phyloP scores from a whole-genome alignment of 2,113 vertebrate species.

The Pseudonaja textilis region DNA sequence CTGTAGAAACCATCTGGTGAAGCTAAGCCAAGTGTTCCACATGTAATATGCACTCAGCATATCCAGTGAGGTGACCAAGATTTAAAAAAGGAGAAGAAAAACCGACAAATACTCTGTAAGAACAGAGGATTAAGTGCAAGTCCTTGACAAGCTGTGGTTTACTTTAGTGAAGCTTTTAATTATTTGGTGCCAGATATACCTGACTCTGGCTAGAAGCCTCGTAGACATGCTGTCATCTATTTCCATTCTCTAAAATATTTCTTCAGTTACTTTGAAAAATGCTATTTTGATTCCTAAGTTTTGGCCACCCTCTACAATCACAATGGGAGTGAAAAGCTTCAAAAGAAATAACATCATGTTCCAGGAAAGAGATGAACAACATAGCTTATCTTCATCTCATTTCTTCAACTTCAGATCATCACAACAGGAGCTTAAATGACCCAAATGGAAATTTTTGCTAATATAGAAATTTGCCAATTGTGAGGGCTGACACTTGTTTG shows the following conservation, averaged over 20 bases:
- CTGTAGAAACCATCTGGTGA: background rate
- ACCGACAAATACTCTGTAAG: background rate
- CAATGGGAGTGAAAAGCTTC: background rate
- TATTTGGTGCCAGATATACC: background rate
- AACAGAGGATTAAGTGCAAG: background rate
- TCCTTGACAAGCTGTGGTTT: background rate
- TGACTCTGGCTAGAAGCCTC: background rate
- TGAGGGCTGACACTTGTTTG: background rate
- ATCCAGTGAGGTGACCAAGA: background rate
- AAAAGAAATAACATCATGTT: background rate
- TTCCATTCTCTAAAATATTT: background rate
- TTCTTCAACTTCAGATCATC: background rate
- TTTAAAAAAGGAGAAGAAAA: rapidly evolving
- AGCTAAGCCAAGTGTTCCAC: background rate
- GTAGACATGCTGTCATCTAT: background rate
- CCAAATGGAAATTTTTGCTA: background rate
- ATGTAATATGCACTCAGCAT: background rate
- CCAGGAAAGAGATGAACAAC: background rate
- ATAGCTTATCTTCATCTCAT: background rate
- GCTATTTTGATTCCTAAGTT: background rate
- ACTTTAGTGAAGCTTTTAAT: background rate
- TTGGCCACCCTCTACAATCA: background rate
- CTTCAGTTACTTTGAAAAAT: background rate
- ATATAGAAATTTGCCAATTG: background rate
- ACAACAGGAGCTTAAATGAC: background rate